Conservation (phyloP, 2,888 invertebrate species). For the Arrhopalites spinosus region DNA sequence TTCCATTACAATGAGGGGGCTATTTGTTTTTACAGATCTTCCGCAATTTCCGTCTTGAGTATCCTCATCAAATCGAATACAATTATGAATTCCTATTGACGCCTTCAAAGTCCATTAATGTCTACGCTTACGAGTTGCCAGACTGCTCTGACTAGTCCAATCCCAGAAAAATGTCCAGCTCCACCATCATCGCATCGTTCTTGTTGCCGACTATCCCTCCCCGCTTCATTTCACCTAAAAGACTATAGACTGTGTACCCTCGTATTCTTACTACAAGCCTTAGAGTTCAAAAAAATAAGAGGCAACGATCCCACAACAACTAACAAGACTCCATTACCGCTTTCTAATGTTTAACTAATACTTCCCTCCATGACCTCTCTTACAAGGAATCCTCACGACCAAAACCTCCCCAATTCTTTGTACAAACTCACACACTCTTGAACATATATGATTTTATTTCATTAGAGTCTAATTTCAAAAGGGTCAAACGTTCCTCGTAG, state of each 20-base stretch:
- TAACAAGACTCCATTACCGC: not conserved
- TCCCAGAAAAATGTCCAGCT: not conserved
- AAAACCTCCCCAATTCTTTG: too few species aligned
- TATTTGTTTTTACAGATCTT: slow-evolving; percentile 65
- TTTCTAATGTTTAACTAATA: too few species aligned
- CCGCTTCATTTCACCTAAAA: not conserved
- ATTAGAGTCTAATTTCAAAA: too few species aligned
- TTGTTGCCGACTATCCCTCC: not conserved
- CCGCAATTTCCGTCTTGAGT: slow-evolving; percentile 72
- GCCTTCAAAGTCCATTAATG: slow-evolving; percentile 73
- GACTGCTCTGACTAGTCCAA: too few species aligned
- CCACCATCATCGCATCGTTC: not conserved
- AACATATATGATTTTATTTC: too few species aligned
- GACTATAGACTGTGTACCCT: not conserved
- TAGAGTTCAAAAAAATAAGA: too few species aligned
- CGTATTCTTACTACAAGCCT: not conserved
- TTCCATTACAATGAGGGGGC: too few species aligned
- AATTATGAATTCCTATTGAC: slow-evolving; percentile 82
- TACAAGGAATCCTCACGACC: too few species aligned
- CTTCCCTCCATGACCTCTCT: too few species aligned
- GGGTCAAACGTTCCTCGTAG: too few species aligned
- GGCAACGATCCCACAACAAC: not conserved
- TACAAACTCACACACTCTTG: too few species aligned
- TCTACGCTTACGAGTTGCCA: slow-evolving; percentile 8
- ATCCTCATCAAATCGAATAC: slow-evolving; percentile 71